Base-by-base conservation (phyloP, 2,797 vertebrate species). In the Peromyscus attwateri region DNA sequence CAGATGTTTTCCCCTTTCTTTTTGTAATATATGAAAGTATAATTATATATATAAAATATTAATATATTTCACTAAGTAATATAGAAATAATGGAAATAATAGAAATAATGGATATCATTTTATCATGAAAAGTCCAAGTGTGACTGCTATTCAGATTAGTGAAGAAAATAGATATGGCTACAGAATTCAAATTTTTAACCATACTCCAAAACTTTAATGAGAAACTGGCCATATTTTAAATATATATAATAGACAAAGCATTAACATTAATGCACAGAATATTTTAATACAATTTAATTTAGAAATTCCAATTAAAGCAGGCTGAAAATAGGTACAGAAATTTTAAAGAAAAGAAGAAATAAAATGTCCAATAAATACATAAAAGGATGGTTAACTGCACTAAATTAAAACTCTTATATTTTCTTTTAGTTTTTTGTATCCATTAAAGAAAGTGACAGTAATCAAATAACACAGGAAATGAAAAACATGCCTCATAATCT, bases 271-370 rank as follows among this genome's bases (percentile, higher is more conserved):
- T 37, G 57, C 6, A 0, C 55, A 62, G 34, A 62, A 2, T 9
- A 64, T 31, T 66, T 68, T 52, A 17, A 68, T 79, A 2, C 46
- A 60, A 46, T 83, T 87, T 92, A 68, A 83, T 75, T 76, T 1
- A 76, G 29, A 62, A 75, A 91, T 31, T 25, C 0, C 11, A 91
- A 83, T 81, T 37, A 90, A 94, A 92, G 1, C n/a, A 79, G n/a
- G 2, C 16, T 82, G 8, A 76, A 92, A 87, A 49, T 13, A 75
- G 21, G 12, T 49, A 57, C 3, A 90, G 19, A 40, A 55, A 68
- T 93, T 77, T 87, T n/a, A 90, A 90, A 62, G 37, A 17, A 92
- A 85, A 89, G 25, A 43, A 79, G 43, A 96, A 95, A 83, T 71
- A n/a, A 94, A 89, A 76, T 77, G 23, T 9, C 1, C 6, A 62